phyloP scores from a whole-genome alignment of 2,113 vertebrate genomes.

The Carollia perspicillata region DNA sequence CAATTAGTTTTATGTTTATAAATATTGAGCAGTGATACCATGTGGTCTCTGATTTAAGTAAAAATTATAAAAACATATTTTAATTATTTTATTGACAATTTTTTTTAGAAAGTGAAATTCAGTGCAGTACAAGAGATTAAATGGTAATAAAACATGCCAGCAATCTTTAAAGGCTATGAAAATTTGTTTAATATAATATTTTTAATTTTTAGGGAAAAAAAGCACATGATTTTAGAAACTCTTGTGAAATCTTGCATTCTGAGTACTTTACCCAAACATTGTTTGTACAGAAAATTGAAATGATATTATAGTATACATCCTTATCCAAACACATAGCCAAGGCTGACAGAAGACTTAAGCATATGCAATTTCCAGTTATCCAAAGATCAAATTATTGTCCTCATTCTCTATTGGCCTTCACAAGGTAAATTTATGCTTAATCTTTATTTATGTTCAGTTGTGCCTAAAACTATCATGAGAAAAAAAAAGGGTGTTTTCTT shows the following conservation, averaged over 20 bases:
- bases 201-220: background rate
- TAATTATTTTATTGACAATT: background rate
- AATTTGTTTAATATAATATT: background rate
- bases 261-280: background rate
- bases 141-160: background rate
- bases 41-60: background rate
- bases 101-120: background rate
- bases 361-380: background rate
- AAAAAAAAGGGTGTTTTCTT: background rate
- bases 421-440: background rate
- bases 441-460: background rate
- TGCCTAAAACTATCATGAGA: background rate
- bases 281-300: conserved; percentile 22
- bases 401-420: background rate
- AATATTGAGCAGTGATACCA: background rate
- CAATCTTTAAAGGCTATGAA: background rate
- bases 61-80: conserved; percentile 22
- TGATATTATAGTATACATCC: background rate
- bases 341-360: background rate
- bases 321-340: conserved; percentile 24
- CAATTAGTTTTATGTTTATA: background rate
- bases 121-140: background rate
- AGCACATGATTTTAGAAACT: conserved; percentile 6
- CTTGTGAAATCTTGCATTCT: conserved; percentile 21
- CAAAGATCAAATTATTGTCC: background rate